A percentile compares a stretch with the other conserved stretches of the same genome.
These are phyloP conservation scores for Andrena haemorrhoa DNA, from an alignment of 2,888 invertebrate genomes.

Conservation along the genomic window DNA sequence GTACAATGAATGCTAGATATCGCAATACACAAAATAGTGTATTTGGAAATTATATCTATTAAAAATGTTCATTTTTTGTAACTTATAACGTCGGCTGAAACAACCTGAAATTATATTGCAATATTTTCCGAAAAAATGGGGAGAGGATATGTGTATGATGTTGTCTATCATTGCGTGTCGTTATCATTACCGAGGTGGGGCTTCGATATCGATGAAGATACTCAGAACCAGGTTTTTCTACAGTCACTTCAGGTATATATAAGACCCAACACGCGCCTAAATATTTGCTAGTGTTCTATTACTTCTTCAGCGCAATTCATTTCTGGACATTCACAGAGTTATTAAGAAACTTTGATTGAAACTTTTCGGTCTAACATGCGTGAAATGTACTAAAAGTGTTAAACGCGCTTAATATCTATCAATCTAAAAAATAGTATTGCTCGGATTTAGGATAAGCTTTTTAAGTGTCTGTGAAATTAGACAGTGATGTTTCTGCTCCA, in stretches of 20 bases:
- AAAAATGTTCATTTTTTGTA: neutral
- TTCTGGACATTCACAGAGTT: conserved; percentile 20
- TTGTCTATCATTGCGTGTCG: conserved; percentile 73
- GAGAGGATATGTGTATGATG: conserved; percentile 37
- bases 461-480: conserved; percentile 52
- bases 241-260: conserved; percentile 80
- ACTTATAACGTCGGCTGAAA: neutral
- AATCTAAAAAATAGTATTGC: conserved; percentile 9
- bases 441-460: conserved; percentile 4
- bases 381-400: conserved; percentile 39
- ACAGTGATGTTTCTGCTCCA: neutral
- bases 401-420: neutral
- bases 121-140: conserved; percentile 24
- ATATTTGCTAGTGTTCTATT: conserved; percentile 80
- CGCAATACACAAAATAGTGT: neutral
- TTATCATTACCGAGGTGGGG: conserved; percentile 83
- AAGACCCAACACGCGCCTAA: conserved; percentile 79
- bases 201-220: conserved; percentile 83
- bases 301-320: conserved; percentile 55
- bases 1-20: neutral
- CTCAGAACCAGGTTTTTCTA: conserved; percentile 81
- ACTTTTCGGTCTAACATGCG: conserved; percentile 11
- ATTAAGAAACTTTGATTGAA: neutral
- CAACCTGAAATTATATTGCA: neutral
- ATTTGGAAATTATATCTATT: neutral